Evolutionary conservation across 2,888 invertebrate genomes (phyloP), one percentile per base, ranked within the genome.

Genomic region (Pardosa pseudoannulata): DNA sequence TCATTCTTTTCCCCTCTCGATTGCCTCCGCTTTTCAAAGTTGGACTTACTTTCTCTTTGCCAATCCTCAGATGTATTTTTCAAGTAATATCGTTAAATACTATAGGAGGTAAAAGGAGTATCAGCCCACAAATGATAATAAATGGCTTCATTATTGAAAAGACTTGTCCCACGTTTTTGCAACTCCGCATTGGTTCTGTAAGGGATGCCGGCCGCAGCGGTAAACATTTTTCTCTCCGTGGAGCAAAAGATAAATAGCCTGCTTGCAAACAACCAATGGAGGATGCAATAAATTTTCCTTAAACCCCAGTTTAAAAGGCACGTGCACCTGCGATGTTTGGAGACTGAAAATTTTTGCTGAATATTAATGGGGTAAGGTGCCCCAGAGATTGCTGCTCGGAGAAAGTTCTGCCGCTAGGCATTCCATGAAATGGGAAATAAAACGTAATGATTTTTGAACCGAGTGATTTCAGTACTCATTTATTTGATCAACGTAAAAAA

Each of bases 261-360:
- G 68, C 68, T 64, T 74, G 74, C 74, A 81, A 81, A 74, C 81
- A 81, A 70, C 74, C 81, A 56, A 81, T 81, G 74, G 81, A 74
- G 67, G 74, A 56, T 62, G 74, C 74, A 31, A 81, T 81, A 81
- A 81, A 81, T 81, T 74, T 68, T 62, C 74, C 81, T 81, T 81
- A 81, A 81, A 81, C 68, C 28, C 16, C n/a, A 31, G 16, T 56
- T 68, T n/a, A 11, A 36, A 36, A 32, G 32, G 64, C 36, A 67
- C 79, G 62, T 41, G 39, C 65, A 23, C 36, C 46, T n/a, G n/a
- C n/a, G 46, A 62, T 36, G 50, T 27, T 31, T n/a, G 32, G 32
- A 41, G 16, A 6, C 46, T 2, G n/a, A 68, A 72, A 71, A 72
- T 41, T 78, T 64, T 70, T 70, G 62, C 62, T 50, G 36, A 46